A percentile compares a stretch with the other conserved stretches of the same genome.
These are phyloP conservation scores for Orthosia gothica DNA, from an alignment of 2,888 invertebrate genomes.

Conservation along the genomic window DNA sequence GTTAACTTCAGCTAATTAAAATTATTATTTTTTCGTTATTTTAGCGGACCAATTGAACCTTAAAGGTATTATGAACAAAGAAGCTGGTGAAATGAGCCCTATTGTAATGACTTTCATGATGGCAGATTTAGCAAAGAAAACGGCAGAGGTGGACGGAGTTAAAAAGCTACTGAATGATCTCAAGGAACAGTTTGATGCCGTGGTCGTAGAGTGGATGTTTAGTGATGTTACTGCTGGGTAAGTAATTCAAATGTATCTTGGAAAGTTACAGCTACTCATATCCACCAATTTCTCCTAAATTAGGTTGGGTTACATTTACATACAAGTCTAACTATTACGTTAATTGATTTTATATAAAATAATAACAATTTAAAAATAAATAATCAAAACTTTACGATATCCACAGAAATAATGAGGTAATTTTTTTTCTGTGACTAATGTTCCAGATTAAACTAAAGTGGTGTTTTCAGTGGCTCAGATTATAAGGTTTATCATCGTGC, in stretches of 20 bases:
- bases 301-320: background rate
- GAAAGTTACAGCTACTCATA: background rate
- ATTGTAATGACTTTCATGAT: conserved; percentile 27
- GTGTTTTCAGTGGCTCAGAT: too few relatives aligned
- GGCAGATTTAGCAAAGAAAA: conserved; percentile 43
- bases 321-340: too few relatives aligned
- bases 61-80: conserved; percentile 13
- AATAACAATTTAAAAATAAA: too few relatives aligned
- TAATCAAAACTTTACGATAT: background rate
- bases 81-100: background rate
- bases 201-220: conserved; percentile 77
- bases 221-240: conserved; percentile 72
- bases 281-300: background rate
- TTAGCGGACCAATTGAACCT: conserved; percentile 29
- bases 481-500: too few relatives aligned
- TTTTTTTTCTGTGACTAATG: too few relatives aligned
- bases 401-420: background rate
- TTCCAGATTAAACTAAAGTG: background rate
- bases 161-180: conserved; percentile 71
- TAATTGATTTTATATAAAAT: too few relatives aligned
- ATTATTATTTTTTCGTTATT: conserved; percentile 30
- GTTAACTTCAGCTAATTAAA: background rate
- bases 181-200: conserved; percentile 73
- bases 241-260: conserved; percentile 10
- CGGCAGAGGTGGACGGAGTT: conserved; percentile 63